Conservation (phyloP, 2,797 vertebrate species). For the Falco rusticolus region DNA sequence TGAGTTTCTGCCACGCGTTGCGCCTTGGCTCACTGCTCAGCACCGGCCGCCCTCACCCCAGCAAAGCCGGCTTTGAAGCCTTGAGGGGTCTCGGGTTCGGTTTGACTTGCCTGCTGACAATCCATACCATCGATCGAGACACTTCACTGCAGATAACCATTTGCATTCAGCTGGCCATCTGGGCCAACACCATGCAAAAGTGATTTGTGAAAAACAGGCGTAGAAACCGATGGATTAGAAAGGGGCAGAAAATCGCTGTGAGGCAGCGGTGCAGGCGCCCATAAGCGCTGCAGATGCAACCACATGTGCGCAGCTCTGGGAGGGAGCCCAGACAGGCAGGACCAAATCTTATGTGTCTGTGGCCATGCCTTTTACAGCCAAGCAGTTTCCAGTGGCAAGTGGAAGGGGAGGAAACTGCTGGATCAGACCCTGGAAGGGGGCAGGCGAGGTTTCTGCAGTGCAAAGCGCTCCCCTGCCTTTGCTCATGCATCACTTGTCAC, state of each 20-base stretch:
- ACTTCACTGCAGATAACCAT: not conserved
- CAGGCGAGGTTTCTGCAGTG: not conserved
- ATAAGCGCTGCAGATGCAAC: accelerated
- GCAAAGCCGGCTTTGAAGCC: accelerated
- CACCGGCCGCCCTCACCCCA: not conserved
- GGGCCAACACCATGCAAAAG: not conserved
- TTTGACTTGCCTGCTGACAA: not conserved
- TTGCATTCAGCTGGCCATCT: not conserved
- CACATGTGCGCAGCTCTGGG: accelerated
- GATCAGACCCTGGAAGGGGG: not conserved
- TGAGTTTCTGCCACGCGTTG: not conserved
- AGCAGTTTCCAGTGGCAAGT: not conserved
- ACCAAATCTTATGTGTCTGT: not conserved
- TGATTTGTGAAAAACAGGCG: accelerated
- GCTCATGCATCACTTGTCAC: not conserved
- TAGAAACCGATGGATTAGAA: not conserved
- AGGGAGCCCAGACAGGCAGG: not conserved
- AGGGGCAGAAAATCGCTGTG: not conserved
- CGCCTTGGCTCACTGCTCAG: accelerated
- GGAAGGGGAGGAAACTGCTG: not conserved
- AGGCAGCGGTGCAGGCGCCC: accelerated
- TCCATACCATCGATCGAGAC: accelerated
- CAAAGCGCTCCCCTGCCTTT: not conserved
- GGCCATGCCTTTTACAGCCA: not conserved
- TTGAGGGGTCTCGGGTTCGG: accelerated